Conservation (phyloP, 2,797 vertebrate species). For the Hirundo rustica region DNA sequence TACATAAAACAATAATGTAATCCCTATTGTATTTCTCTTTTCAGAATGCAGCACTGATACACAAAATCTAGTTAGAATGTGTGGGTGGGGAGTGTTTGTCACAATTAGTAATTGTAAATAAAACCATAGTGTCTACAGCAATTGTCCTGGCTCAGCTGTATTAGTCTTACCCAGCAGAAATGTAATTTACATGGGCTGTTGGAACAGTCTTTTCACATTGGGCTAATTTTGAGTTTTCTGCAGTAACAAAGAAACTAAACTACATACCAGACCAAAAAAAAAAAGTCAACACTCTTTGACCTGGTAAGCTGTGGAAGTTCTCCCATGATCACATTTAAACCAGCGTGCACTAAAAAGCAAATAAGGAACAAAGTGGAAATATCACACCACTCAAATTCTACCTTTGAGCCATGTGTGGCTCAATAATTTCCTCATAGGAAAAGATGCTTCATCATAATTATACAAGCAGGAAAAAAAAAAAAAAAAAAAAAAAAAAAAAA, state of each 20-base stretch:
- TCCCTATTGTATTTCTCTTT: not conserved
- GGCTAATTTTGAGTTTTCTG: not conserved
- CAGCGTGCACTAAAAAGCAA: not conserved
- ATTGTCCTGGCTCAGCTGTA: not conserved
- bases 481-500: no score
- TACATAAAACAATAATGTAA: conserved; percentile 31
- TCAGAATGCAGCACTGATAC: not conserved
- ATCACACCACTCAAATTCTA: not conserved
- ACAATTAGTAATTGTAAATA: not conserved
- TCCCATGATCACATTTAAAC: not conserved
- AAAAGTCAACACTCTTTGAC: not conserved
- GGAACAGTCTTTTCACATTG: not conserved
- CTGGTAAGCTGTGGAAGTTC: not conserved
- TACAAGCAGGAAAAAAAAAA: not conserved
- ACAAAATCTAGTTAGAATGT: not conserved
- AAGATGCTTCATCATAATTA: not conserved
- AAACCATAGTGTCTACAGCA: not conserved
- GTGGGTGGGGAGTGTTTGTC: not conserved
- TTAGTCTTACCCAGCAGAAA: not conserved
- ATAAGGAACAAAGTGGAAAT: not conserved
- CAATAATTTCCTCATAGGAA: not conserved
- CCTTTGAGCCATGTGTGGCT: not conserved
- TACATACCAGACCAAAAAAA: not conserved
- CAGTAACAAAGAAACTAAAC: not conserved
- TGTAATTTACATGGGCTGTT: not conserved